Base-by-base conservation (phyloP, 2,113 vertebrate species). In the Leptodactylus fuscus region DNA sequence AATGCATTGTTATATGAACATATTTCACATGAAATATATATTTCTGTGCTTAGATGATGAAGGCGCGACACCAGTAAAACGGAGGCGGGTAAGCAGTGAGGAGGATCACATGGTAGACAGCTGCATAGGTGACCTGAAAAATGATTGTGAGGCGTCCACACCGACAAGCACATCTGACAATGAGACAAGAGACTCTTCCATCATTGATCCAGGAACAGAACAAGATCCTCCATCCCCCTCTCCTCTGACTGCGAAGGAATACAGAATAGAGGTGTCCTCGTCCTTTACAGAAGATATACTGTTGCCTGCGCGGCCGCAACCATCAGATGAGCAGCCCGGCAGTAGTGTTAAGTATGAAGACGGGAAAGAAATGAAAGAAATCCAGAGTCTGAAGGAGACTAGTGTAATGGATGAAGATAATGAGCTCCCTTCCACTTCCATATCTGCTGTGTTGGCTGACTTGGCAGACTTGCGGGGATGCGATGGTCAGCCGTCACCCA, bases 151-250 rank as follows among this genome's bases (percentile, higher is more conserved):
- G 90, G 96, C 94, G 0, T 90, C 97, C 89, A 98, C 97, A n/a
- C 97, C 98, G 3, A 93, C 95, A 24, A 98, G 98, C 94, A 96
- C 96, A 81, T 99, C 98, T 0, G 97, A 99, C 92, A 99, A 97
- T 0, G 98, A 99, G 92, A 99, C 97, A 0, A 95, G 98, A 69
- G 98, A 99, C 96, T 99, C 98, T 0, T 98, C 97, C 0, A 95
- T 99, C 86, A 99, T 99, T n/a, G 98, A 99, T 85, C 98, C 97
- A 0, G 98, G 98, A 81, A 99, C 97, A 0, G 98, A 99, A 88
- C 97, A 99, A 90, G 98, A 99, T 82, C 96, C 95, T 76, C 97
- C 97, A 82, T 96, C 97, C 18, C 97, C 98, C 0, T 96, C 96
- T 84, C 95, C 89, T 62, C 85, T 89, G 78, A 95, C 94, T 38